Evolutionary conservation across 1,140 invertebrate genomes (phyloP), one percentile per base, ranked within the genome.

Genomic region (Gonatopus flavifemur): DNA sequence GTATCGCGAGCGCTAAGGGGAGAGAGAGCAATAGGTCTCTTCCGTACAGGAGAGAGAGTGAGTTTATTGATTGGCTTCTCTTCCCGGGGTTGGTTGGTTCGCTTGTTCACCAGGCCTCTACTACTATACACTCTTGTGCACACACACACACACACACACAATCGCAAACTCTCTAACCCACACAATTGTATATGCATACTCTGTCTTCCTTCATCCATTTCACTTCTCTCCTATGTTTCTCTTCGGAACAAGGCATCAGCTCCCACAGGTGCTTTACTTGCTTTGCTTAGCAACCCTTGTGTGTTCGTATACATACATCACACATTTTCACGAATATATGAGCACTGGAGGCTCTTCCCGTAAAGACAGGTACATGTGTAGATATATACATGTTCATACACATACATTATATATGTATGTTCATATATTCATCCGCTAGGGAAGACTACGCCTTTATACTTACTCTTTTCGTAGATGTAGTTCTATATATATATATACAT

Each of bases 41-140:
- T 57, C 47, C 60, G 59, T 65, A 57, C 59, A 53, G 66, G 70
- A 69, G 58, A 68, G 62, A 49, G 67, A 67, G 68, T 61, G 65
- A 69, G 66, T 77, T 77, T 78, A 76, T 78, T 75, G 76, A 77
- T 78, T 78, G 73, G 71, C 74, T 75, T 77, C n/a, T n/a, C 65
- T 72, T 72, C 71, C 70, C 66, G 66, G 67, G 68, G 55, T 64
- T 69, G 68, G 55, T 64, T 69, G 55, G 62, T 58, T 58, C 56
- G 56, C 63, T 53, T 38, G 62, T 64, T 63, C 52, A 49, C 58
- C 57, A 58, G 52, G 52, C 55, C 58, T 64, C 62, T 64, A 21
- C 53, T 52, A n/a, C n/a, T n/a, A n/a, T n/a, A n/a, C n/a, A n/a
- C 57, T 55, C 55, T 50, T 57, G 44, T 59, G 36, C 57, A 50